These are phyloP conservation scores for Druceiella hillmani DNA, from an alignment of 2,888 invertebrate species.

Conservation along the genomic window DNA sequence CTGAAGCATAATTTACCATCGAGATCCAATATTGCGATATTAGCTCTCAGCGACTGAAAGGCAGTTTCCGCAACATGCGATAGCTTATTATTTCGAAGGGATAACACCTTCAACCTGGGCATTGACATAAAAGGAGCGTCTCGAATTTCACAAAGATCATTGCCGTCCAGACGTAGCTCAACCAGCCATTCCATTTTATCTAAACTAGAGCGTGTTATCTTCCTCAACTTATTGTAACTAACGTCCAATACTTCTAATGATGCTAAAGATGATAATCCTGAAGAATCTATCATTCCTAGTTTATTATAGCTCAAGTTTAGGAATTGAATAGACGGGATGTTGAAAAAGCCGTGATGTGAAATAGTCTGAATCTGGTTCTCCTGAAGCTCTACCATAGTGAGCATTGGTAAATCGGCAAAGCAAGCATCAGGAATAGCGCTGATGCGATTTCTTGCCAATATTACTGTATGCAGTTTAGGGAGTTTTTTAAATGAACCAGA, in stretches of 20 bases:
- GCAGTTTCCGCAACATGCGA: slow-evolving; percentile 66
- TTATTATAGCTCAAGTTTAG: slow-evolving; percentile 81
- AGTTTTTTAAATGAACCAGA: slow-evolving; percentile 65
- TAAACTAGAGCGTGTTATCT: slow-evolving; percentile 62
- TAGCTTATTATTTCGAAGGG: slow-evolving; percentile 71
- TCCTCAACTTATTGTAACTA: slow-evolving; percentile 70
- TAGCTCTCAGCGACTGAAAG: slow-evolving; percentile 70
- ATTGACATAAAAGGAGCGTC: slow-evolving; percentile 78
- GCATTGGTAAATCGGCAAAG: slow-evolving; percentile 68
- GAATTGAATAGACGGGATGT: slow-evolving; percentile 71
- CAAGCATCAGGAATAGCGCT: slow-evolving; percentile 68
- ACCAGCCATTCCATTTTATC: slow-evolving; percentile 81
- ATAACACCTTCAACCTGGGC: slow-evolving; percentile 77
- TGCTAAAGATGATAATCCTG: slow-evolving; percentile 65
- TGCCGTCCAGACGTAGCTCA: slow-evolving; percentile 80
- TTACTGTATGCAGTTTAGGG: slow-evolving; percentile 63
- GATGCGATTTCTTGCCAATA: slow-evolving; percentile 67
- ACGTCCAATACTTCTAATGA: slow-evolving; percentile 82
- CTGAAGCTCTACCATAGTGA: slow-evolving; percentile 72
- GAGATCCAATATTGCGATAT: slow-evolving; percentile 77
- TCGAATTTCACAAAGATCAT: slow-evolving; percentile 73
- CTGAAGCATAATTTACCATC: slow-evolving; percentile 78
- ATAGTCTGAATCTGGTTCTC: slow-evolving; percentile 72
- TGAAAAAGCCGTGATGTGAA: slow-evolving; percentile 68
- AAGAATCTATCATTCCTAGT: slow-evolving; percentile 66